phyloP scores from a whole-genome alignment of 2,888 invertebrate species.

The Falcaria lacertinaria region DNA sequence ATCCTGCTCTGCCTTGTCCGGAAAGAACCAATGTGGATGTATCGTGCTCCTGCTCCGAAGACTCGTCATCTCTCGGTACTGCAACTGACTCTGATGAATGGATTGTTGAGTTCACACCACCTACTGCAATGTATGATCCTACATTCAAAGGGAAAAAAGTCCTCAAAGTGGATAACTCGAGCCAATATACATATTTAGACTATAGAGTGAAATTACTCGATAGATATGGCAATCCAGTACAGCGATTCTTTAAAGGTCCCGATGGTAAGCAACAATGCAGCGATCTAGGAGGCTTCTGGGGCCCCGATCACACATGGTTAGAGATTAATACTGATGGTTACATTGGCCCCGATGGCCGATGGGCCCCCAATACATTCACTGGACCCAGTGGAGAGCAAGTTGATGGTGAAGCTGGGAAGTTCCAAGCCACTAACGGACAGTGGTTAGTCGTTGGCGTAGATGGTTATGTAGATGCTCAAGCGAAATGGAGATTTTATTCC shows the following conservation, averaged over 20 bases:
- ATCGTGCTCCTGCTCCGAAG: conserved; percentile 67
- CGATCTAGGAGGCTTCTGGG: conserved; percentile 71
- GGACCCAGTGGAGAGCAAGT: conserved; percentile 60
- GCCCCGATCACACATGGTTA: conserved; percentile 56
- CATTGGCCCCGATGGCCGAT: conserved; percentile 57
- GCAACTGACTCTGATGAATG: conserved; percentile 71
- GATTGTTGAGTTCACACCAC: conserved; percentile 72
- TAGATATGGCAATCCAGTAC: conserved; percentile 57
- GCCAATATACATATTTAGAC: conserved; percentile 62
- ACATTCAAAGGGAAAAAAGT: conserved; percentile 49
- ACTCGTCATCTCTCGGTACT: conserved; percentile 39
- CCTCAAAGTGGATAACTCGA: conserved; percentile 33
- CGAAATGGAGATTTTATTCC: conserved; percentile 55
- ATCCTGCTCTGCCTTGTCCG: conserved; percentile 44
- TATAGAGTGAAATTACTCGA: conserved; percentile 62
- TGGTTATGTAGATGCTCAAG: conserved; percentile 53
- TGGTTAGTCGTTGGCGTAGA: conserved; percentile 63
- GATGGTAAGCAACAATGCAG: conserved; percentile 68
- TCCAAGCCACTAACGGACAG: conserved; percentile 44
- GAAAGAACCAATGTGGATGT: conserved; percentile 41
- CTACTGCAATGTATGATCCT: conserved; percentile 56
- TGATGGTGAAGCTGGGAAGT: conserved; percentile 56
- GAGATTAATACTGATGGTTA: conserved; percentile 66
- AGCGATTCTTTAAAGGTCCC: conserved; percentile 62
- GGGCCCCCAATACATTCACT: conserved; percentile 57